Evolutionary conservation across 2,797 vertebrate genomes (phyloP).

Genomic region (Smutsia temminckii): DNA sequence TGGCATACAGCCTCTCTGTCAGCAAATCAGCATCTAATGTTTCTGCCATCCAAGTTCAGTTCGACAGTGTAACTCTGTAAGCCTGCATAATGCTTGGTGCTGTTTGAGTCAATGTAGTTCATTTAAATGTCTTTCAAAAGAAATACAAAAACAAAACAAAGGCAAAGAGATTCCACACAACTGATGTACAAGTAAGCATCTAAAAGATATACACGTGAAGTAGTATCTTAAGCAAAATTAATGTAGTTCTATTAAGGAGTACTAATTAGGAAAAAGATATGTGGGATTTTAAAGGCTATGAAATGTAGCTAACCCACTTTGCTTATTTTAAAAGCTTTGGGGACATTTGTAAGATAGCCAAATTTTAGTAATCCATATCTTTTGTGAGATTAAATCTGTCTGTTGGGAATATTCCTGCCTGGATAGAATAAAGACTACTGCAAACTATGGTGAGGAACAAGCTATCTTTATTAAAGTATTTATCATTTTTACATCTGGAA

Average conservation of each 20-base stretch:
- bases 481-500: conserved; percentile 76
- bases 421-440: conserved; percentile 31
- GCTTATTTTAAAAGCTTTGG: conserved; percentile 54
- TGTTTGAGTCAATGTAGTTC: neutral
- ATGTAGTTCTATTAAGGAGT: neutral
- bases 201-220: neutral
- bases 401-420: conserved; percentile 46
- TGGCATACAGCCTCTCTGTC: conserved; percentile 52
- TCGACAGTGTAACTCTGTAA: conserved; percentile 65
- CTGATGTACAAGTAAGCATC: neutral
- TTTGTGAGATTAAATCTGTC: conserved; percentile 75
- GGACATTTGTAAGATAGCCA: conserved; percentile 45
- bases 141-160: neutral
- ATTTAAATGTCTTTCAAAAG: neutral
- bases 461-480: conserved; percentile 73
- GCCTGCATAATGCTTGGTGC: conserved; percentile 15
- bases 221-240: conserved; percentile 20
- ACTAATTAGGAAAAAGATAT: conserved; percentile 49
- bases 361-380: conserved; percentile 73
- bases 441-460: conserved; percentile 48
- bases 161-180: neutral
- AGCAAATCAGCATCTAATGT: conserved; percentile 66
- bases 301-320: neutral
- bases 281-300: conserved; percentile 9
- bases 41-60: conserved; percentile 56